phyloP scores from a whole-genome alignment of 2,113 vertebrate species.

The Pelusios castaneus region DNA sequence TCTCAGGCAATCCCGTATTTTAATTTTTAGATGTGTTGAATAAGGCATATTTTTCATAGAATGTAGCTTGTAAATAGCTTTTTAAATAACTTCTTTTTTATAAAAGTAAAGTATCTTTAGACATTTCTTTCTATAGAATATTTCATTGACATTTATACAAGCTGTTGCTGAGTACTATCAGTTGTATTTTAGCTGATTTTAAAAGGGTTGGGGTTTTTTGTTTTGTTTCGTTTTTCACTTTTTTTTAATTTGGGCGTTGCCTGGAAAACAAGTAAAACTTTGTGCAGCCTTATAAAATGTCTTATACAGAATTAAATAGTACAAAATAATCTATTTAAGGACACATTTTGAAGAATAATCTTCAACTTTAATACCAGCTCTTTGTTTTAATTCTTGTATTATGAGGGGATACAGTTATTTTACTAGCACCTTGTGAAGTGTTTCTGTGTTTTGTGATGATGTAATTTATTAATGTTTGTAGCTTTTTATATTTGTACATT shows the following conservation, averaged over 20 bases:
- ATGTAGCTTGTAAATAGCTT: slow-evolving; percentile 99
- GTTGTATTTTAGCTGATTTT: slow-evolving; percentile 64
- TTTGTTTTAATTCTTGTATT: slow-evolving; percentile 90
- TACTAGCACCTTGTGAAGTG: slow-evolving; percentile 99
- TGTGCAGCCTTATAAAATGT: slow-evolving; percentile 86
- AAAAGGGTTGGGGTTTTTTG: slow-evolving; percentile 24
- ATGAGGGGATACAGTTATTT: slow-evolving; percentile 93
- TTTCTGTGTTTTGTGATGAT: slow-evolving; percentile 98
- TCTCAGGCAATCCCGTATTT: slow-evolving; percentile 87
- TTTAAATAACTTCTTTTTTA: slow-evolving; percentile 95
- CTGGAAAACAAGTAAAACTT: slow-evolving; percentile 88
- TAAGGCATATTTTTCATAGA: slow-evolving; percentile 88
- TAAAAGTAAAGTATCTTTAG: slow-evolving; percentile 83
- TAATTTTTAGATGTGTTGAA: slow-evolving; percentile 80
- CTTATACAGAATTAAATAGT: slow-evolving; percentile 71
- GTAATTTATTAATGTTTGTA: slow-evolving; percentile 99
- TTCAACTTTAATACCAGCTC: slow-evolving; percentile 89
- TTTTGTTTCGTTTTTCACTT: slow-evolving; percentile 54
- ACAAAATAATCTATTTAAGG: slow-evolving; percentile 78
- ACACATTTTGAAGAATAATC: slow-evolving; percentile 78
- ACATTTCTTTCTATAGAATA: slow-evolving; percentile 82
- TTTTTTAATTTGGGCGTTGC: slow-evolving; percentile 85
- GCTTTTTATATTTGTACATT: slow-evolving; percentile 99
- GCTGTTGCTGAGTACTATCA: slow-evolving; percentile 84
- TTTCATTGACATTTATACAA: slow-evolving; percentile 89